phyloP scores from a whole-genome alignment of 2,888 invertebrate genomes.

The Polydrusus tereticollis region DNA sequence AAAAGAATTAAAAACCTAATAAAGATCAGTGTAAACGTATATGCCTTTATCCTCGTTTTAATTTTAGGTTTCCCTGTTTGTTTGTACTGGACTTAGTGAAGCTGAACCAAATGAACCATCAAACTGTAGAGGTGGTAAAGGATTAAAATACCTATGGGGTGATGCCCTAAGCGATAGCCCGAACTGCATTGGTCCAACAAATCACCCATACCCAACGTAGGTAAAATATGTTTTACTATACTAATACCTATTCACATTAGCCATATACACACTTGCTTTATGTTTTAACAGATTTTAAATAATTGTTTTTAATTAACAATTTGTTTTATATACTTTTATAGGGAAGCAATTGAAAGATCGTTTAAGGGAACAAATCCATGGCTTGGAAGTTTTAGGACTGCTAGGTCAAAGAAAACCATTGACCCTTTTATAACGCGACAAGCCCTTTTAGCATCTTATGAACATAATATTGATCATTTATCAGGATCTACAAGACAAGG shows the following conservation, averaged over 20 bases:
- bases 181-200: constrained; percentile 87
- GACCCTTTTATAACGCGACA: constrained; percentile 83
- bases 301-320: neutral
- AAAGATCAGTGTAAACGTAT: neutral
- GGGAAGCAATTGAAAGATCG: constrained; percentile 82
- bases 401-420: constrained; percentile 72
- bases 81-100: constrained; percentile 22
- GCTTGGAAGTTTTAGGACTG: constrained; percentile 78
- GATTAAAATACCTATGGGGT: constrained; percentile 88
- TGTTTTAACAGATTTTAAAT: neutral
- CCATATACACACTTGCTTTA: neutral
- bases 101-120: constrained; percentile 59
- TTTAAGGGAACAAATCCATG: constrained; percentile 75
- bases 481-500: constrained; percentile 66
- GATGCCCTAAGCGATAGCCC: constrained; percentile 84
- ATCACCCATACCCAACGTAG: constrained; percentile 87
- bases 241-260: constrained; percentile 10
- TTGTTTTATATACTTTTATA: constrained; percentile 65
- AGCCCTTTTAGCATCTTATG: constrained; percentile 76
- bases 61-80: constrained; percentile 25
- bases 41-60: neutral
- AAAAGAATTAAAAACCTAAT: no score
- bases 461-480: constrained; percentile 66
- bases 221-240: constrained; percentile 38
- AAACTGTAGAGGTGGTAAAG: constrained; percentile 73